A percentile compares a stretch with the other conserved stretches of the same genome.
Conservation (phyloP, 2,113 vertebrate species). For the Rhinolophus sinicus region DNA sequence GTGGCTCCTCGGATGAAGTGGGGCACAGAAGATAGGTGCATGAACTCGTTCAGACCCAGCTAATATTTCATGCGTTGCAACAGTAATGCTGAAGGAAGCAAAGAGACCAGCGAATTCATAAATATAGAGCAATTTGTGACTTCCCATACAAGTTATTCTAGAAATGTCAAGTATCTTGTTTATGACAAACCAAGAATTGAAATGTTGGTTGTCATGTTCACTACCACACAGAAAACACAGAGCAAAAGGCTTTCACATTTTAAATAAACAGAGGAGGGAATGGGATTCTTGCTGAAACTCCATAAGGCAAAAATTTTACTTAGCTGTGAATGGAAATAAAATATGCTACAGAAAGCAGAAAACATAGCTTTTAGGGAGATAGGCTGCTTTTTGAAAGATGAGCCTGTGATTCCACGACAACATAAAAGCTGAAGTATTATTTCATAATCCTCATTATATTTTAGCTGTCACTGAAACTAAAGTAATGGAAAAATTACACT, state of each 20-base stretch:
- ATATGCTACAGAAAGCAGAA: background rate
- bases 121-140: background rate
- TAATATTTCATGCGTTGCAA: background rate
- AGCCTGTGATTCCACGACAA: background rate
- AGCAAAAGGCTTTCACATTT: background rate
- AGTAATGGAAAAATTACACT: conserved; percentile 62
- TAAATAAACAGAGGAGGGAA: background rate
- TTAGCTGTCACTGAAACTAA: conserved; percentile 22
- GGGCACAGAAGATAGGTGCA: background rate
- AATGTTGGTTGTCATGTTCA: background rate
- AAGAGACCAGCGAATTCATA: background rate
- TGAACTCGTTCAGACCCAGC: background rate
- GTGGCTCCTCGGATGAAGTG: background rate
- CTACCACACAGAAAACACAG: background rate
- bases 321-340: conserved; percentile 25
- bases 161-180: background rate
- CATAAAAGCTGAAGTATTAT: conserved; percentile 47
- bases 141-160: background rate
- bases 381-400: conserved; percentile 27
- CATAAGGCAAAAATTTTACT: background rate
- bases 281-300: background rate
- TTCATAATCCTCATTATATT: conserved; percentile 33
- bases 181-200: conserved; percentile 9
- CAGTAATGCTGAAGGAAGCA: background rate
- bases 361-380: conserved; percentile 41